Evolutionary conservation across 37 sponge, comb jelly and placozoan species (phyloP).

Genomic region (Oopsacas minuta): DNA sequence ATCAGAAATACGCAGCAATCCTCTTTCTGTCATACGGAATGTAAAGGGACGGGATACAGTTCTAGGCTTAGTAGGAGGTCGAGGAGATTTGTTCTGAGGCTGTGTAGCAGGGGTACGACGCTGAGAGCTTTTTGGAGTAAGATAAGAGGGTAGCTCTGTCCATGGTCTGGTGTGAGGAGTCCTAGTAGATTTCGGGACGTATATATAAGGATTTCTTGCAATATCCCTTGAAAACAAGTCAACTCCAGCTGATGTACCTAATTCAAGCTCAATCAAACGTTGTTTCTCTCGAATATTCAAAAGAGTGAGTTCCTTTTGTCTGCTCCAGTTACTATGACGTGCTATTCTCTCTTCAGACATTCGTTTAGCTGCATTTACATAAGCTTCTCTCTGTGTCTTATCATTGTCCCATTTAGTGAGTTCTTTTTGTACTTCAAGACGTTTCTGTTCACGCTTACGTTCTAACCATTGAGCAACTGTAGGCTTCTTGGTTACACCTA

Average conservation of each 20-base stretch:
- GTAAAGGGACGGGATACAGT: not conserved
- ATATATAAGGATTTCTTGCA: not conserved
- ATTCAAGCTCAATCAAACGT: not conserved
- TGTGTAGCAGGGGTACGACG: not conserved
- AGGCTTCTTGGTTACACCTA: slow-evolving; percentile 41
- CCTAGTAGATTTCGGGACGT: not conserved
- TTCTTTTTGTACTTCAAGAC: slow-evolving; percentile 33
- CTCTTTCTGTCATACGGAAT: not conserved
- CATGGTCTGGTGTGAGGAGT: not conserved
- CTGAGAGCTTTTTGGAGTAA: not conserved
- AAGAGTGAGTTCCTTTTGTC: not conserved
- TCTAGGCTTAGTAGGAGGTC: not conserved
- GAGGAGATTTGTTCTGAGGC: not conserved
- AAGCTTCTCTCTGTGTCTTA: not conserved
- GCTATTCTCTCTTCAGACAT: not conserved
- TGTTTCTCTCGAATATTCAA: not conserved
- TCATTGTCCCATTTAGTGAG: slow-evolving; percentile 55
- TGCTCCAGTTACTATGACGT: not conserved
- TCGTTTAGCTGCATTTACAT: not conserved
- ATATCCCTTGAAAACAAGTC: not conserved
- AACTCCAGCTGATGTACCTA: not conserved
- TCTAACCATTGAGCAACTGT: slow-evolving; percentile 72
- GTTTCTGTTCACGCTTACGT: slow-evolving; percentile 48
- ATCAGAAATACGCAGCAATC: not conserved
- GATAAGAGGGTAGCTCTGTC: not conserved